phyloP scores from a whole-genome alignment of 2,797 vertebrate species.

The Chelmon rostratus region DNA sequence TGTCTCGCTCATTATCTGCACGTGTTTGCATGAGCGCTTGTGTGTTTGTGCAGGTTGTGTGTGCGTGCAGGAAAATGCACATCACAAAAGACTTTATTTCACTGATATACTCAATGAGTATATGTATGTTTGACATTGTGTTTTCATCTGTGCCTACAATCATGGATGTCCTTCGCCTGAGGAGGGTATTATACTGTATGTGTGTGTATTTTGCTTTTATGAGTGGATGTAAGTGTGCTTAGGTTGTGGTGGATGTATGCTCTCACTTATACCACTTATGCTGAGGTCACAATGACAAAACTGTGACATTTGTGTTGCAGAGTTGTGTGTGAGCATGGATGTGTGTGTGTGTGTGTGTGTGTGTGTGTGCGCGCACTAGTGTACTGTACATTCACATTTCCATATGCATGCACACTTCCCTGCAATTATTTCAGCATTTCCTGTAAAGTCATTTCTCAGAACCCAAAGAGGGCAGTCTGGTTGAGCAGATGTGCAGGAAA shows the following conservation, averaged over 20 bases:
- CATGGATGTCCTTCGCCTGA: constrained; percentile 31
- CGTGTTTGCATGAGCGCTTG: constrained; percentile 8
- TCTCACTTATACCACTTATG: background rate
- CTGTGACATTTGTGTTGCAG: background rate
- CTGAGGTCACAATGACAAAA: background rate
- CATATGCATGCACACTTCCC: background rate
- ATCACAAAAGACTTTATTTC: constrained; percentile 18
- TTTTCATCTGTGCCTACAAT: constrained; percentile 21
- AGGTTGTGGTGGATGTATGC: background rate
- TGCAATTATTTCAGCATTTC: constrained; percentile 46
- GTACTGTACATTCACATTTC: constrained; percentile 7
- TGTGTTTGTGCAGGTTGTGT: background rate
- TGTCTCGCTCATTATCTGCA: constrained; percentile 30
- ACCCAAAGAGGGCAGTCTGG: constrained; percentile 59
- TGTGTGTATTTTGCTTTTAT: constrained; percentile 9
- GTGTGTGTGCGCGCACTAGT: background rate
- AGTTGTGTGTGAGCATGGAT: background rate
- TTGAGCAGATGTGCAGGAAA: constrained; percentile 71
- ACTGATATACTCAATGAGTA: constrained; percentile 17
- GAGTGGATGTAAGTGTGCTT: background rate
- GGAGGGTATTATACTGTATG: background rate
- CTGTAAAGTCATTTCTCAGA: constrained; percentile 56
- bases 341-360: background rate
- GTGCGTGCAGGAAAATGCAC: background rate
- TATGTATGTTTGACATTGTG: constrained; percentile 16